Evolutionary conservation across 2,888 invertebrate genomes (phyloP).

Genomic region (Caenorhabditis sp.): DNA sequence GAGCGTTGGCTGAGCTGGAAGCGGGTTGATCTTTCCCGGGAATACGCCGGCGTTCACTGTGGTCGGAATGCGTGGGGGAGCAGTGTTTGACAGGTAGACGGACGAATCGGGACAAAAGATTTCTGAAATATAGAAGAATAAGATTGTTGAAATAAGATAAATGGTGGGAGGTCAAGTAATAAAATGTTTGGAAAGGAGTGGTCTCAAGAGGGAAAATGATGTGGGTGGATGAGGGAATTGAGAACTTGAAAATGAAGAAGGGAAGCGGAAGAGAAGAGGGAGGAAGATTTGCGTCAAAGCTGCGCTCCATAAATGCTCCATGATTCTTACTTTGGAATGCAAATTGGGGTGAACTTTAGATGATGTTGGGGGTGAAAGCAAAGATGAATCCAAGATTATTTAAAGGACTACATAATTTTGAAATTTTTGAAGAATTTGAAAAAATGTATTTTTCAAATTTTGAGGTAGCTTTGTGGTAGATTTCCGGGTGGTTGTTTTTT

Average conservation of each 20-base stretch:
- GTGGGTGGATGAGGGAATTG: slow-evolving; percentile 33
- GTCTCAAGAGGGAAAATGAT: no score
- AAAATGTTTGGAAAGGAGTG: no score
- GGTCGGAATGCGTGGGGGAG: slow-evolving; percentile 33
- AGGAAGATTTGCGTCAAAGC: slow-evolving; percentile 48
- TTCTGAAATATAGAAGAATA: no score
- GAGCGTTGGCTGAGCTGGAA: slow-evolving; percentile 39
- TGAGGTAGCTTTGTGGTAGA: no score
- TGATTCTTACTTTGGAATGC: slow-evolving; percentile 48
- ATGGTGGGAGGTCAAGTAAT: background rate
- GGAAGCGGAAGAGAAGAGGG: background rate
- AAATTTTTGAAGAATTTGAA: no score
- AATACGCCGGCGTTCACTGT: slow-evolving; percentile 37
- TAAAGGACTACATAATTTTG: no score
- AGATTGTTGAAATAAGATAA: no score
- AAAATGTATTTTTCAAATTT: no score
- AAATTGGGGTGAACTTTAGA: slow-evolving; percentile 51
- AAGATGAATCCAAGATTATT: slow-evolving; percentile 15
- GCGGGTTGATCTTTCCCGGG: slow-evolving; percentile 47
- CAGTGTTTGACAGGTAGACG: slow-evolving; percentile 36
- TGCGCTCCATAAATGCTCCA: slow-evolving; percentile 37
- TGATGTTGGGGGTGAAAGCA: slow-evolving; percentile 42
- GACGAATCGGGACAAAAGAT: slow-evolving; percentile 36
- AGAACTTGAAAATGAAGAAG: slow-evolving; percentile 11
- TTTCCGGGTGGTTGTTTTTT: no score